phyloP scores from a whole-genome alignment of 2,888 invertebrate genomes.

The Epiblema foenella region DNA sequence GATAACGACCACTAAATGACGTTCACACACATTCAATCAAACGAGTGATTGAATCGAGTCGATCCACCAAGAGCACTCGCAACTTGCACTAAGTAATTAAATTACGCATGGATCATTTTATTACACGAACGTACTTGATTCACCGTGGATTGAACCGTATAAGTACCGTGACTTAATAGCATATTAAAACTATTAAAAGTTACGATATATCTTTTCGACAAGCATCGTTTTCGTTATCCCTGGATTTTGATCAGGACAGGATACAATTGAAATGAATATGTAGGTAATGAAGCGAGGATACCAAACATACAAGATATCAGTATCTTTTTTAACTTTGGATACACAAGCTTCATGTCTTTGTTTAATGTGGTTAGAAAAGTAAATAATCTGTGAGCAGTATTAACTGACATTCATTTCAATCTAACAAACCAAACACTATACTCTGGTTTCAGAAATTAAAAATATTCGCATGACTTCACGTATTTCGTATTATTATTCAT shows the following conservation, averaged over 20 bases:
- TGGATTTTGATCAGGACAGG: neutral
- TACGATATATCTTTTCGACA: neutral
- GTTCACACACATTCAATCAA: slow-evolving; percentile 74
- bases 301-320: too few species aligned
- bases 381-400: too few species aligned
- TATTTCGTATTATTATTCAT: neutral
- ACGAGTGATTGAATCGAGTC: slow-evolving; percentile 65
- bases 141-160: slow-evolving; percentile 5
- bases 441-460: too few species aligned
- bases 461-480: too few species aligned
- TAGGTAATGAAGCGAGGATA: too few species aligned
- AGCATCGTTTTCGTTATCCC: neutral
- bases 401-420: too few species aligned
- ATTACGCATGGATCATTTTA: slow-evolving; percentile 21
- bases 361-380: too few species aligned
- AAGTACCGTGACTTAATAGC: slow-evolving; percentile 19
- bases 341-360: too few species aligned
- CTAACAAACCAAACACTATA: too few species aligned
- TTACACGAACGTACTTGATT: neutral
- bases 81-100: slow-evolving; percentile 41
- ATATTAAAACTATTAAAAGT: neutral
- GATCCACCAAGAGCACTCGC: slow-evolving; percentile 56
- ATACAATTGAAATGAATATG: too few species aligned
- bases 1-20: slow-evolving; percentile 75
- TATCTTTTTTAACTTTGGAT: too few species aligned